These are phyloP conservation scores for Epistrophe eligans DNA, from an alignment of 2,888 invertebrate genomes.

Conservation along the genomic window DNA sequence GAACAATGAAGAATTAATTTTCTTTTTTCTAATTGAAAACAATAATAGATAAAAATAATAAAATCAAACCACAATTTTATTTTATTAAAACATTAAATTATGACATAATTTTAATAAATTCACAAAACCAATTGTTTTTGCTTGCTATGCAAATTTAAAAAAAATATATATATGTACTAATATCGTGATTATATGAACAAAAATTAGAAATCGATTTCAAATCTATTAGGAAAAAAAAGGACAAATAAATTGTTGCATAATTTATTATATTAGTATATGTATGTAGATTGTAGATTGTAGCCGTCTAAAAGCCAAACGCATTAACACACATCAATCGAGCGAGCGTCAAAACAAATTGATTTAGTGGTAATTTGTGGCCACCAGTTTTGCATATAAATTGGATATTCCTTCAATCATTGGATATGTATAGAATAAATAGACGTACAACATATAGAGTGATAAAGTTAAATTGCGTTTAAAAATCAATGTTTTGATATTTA, in stretches of 20 bases:
- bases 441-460: not conserved
- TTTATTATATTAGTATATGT: not conserved
- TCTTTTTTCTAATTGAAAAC: not conserved
- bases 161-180: too few relatives aligned
- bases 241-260: conserved; percentile 25
- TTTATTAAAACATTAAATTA: not conserved
- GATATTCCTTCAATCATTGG: conserved; percentile 36
- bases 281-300: too few relatives aligned
- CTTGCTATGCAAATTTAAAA: too few relatives aligned
- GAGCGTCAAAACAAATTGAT: conserved; percentile 51
- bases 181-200: not conserved
- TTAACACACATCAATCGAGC: conserved; percentile 40
- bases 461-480: conserved; percentile 18
- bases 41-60: not conserved
- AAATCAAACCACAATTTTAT: conserved; percentile 4
- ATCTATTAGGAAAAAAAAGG: not conserved
- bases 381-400: conserved; percentile 64
- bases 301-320: conserved; percentile 47
- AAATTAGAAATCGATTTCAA: conserved; percentile 24
- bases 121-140: not conserved
- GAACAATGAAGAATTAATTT: too few relatives aligned
- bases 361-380: conserved; percentile 54
- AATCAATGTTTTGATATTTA: not conserved
- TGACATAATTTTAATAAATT: conserved; percentile 8
- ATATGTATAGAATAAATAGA: not conserved